A percentile compares a stretch with the other conserved stretches of the same genome.
Evolutionary conservation across 2,888 invertebrate genomes (phyloP).

Genomic region (Aricia artaxerxes): DNA sequence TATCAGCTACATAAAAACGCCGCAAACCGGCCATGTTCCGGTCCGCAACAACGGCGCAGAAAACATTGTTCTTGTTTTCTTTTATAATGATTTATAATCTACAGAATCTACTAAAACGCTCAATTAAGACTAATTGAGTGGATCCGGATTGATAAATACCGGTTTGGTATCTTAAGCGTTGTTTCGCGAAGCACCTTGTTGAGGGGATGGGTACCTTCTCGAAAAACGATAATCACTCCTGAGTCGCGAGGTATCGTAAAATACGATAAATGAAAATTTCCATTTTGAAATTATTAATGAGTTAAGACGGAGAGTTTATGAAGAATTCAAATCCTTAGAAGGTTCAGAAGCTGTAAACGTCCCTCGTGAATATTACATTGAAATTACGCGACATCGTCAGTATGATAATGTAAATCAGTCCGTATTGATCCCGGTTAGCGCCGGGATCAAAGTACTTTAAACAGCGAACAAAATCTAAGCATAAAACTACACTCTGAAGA

Average conservation of each 20-base stretch:
- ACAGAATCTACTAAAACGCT: too few relatives aligned
- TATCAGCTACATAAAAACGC: too few relatives aligned
- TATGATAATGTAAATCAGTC: constrained; percentile 29
- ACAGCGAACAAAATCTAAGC: neutral
- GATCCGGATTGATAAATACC: neutral
- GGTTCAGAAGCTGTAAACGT: constrained; percentile 24
- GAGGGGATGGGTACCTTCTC: neutral
- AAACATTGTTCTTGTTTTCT: too few relatives aligned
- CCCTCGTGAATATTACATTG: constrained; percentile 33
- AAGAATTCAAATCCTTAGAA: constrained; percentile 33
- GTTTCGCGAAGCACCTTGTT: neutral
- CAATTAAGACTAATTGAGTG: neutral
- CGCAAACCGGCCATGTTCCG: too few relatives aligned
- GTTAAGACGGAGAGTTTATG: constrained; percentile 28
- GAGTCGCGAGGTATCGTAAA: neutral
- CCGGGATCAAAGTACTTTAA: constrained; percentile 10
- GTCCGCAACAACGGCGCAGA: too few relatives aligned
- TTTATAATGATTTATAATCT: too few relatives aligned
- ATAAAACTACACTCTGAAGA: neutral
- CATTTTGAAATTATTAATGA: constrained; percentile 28
- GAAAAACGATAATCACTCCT: neutral
- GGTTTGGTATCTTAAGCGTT: neutral
- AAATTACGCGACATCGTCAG: constrained; percentile 32
- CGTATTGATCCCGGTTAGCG: constrained; percentile 29
- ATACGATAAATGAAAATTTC: constrained; percentile 17